phyloP scores from a whole-genome alignment of 1,140 invertebrate genomes.

The Lepeophtheirus salmonis region DNA sequence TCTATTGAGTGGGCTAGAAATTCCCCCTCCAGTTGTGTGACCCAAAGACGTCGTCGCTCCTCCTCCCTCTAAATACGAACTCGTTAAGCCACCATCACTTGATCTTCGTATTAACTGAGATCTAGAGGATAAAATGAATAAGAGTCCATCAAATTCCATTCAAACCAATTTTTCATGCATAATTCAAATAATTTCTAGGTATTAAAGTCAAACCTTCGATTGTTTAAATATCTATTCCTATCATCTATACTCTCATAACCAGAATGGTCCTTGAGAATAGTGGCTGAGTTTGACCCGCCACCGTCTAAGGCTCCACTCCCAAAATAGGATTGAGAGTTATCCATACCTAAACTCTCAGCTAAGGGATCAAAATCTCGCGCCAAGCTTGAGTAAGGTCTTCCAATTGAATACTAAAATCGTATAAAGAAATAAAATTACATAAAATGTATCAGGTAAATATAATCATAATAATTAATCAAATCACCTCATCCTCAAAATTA shows the following conservation, averaged over 20 bases:
- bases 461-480: neutral
- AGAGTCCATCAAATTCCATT: conserved; percentile 21
- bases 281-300: conserved; percentile 21
- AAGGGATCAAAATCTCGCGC: conserved; percentile 13
- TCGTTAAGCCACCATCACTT: conserved; percentile 6
- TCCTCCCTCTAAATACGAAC: conserved; percentile 4
- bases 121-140: conserved; percentile 5
- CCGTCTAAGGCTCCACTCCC: conserved; percentile 2
- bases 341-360: conserved; percentile 10
- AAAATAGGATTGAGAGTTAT: conserved; percentile 9
- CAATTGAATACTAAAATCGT: neutral
- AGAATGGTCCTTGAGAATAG: neutral
- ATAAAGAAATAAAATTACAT: neutral
- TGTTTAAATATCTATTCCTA: conserved; percentile 22
- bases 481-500: conserved; percentile 34
- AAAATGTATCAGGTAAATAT: neutral
- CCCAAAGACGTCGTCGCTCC: neutral
- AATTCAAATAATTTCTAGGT: too few relatives aligned
- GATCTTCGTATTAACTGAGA: conserved; percentile 11
- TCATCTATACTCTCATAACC: neutral
- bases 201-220: conserved; percentile 23
- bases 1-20: neutral
- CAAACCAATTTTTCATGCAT: too few relatives aligned
- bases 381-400: conserved; percentile 9
- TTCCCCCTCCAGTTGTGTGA: conserved; percentile 13